Evolutionary conservation across 1,140 invertebrate genomes (phyloP).

Genomic region (Drosophila pectinifera): DNA sequence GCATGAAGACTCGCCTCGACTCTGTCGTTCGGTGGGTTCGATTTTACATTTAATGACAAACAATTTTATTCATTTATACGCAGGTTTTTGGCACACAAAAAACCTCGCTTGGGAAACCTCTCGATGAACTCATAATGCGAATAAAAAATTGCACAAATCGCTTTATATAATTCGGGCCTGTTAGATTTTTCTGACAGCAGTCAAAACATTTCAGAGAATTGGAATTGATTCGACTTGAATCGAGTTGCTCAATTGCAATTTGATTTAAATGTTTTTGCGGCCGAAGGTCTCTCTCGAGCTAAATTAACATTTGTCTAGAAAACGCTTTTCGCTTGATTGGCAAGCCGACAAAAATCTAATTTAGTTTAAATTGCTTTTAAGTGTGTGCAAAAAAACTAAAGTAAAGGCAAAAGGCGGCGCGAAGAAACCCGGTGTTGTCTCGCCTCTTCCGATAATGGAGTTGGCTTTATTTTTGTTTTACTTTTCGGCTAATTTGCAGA

Average conservation of each 20-base stretch:
- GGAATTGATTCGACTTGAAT: constrained; percentile 41
- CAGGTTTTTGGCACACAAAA: constrained; percentile 24
- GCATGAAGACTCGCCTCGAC: constrained; percentile 40
- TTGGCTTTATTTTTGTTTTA: constrained; percentile 46
- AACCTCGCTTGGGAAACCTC: constrained; percentile 29
- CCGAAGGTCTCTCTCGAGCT: constrained; percentile 46
- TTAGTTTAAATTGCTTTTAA: constrained; percentile 81
- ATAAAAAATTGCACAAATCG: constrained; percentile 68
- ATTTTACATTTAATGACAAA: constrained; percentile 53
- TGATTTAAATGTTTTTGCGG: constrained; percentile 47
- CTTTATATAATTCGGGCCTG: constrained; percentile 58
- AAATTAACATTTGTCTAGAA: constrained; percentile 60
- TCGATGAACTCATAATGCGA: constrained; percentile 44
- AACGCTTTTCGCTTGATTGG: constrained; percentile 70
- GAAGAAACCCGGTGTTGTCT: constrained; percentile 40
- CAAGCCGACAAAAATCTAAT: constrained; percentile 70
- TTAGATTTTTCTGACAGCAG: constrained; percentile 44
- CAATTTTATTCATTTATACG: constrained; percentile 54
- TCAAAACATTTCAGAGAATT: constrained; percentile 32
- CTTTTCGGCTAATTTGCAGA: constrained; percentile 51
- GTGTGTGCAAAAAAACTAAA: constrained; percentile 35
- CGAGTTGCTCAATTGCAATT: constrained; percentile 55
- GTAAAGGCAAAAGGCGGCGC: constrained; percentile 25
- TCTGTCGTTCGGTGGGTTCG: constrained; percentile 13
- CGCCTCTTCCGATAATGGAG: constrained; percentile 44